Percentiles rank a stretch among this genome's conserved stretches.
phyloP scores from a whole-genome alignment of 1,140 invertebrate genomes.

The Ceratina calcarata region DNA sequence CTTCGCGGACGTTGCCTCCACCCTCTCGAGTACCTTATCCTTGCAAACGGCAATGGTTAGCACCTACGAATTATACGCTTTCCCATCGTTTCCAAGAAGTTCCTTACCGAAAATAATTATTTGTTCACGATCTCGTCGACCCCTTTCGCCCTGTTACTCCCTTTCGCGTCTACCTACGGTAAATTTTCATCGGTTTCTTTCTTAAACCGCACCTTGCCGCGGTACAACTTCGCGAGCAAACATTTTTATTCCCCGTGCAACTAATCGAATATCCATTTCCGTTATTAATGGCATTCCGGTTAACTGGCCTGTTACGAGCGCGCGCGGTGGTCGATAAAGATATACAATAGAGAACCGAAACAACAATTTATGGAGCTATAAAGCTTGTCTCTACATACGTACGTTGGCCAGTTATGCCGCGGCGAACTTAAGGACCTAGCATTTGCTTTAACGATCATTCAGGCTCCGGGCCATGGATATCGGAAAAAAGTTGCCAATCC shows the following conservation, averaged over 20 bases:
- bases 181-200: slow-evolving; percentile 5
- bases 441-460: slow-evolving; percentile 62
- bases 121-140: background rate
- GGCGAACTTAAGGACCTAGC: slow-evolving; percentile 55
- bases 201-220: background rate
- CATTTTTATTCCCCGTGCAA: slow-evolving; percentile 17
- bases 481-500: slow-evolving; percentile 65
- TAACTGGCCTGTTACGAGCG: slow-evolving; percentile 35
- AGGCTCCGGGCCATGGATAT: slow-evolving; percentile 50
- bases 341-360: slow-evolving; percentile 60
- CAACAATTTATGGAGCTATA: slow-evolving; percentile 62
- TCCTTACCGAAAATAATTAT: slow-evolving; percentile 8
- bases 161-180: slow-evolving; percentile 3
- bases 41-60: too few species aligned
- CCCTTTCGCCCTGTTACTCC: background rate
- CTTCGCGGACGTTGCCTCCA: too few species aligned
- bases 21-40: too few species aligned
- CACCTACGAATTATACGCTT: background rate
- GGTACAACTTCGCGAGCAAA: background rate
- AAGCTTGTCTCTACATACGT: slow-evolving; percentile 60
- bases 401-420: slow-evolving; percentile 39
- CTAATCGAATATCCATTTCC: slow-evolving; percentile 59
- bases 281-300: slow-evolving; percentile 60
- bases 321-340: slow-evolving; percentile 32
- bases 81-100: slow-evolving; percentile 4